Evolutionary conservation across 2,888 invertebrate genomes (phyloP).

Genomic region (Drosophila paracracens): DNA sequence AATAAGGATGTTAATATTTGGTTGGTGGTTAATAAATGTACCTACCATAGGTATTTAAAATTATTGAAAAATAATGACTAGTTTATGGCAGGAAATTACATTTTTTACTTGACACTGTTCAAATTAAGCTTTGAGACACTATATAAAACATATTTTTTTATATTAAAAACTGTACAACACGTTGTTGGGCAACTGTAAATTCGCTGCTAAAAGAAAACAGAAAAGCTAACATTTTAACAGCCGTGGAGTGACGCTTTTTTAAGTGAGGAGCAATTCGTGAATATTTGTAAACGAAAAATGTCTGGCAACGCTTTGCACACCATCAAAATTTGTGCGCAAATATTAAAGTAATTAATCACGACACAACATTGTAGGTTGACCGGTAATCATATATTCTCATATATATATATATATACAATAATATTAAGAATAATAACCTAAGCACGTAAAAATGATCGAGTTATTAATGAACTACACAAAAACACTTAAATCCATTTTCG

Average conservation of each 20-base stretch:
- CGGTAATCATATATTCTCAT: neutral
- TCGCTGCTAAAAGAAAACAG: neutral
- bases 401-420: neutral
- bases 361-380: neutral
- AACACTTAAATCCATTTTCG: neutral
- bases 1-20: no score
- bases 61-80: no score
- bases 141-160: constrained; percentile 16
- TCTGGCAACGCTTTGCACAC: constrained; percentile 33
- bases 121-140: no score
- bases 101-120: no score
- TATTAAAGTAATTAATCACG: neutral
- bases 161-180: constrained; percentile 18
- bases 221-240: constrained; percentile 12
- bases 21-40: no score
- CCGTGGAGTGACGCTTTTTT: constrained; percentile 13
- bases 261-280: constrained; percentile 43
- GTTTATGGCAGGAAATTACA: no score
- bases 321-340: neutral
- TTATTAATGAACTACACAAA: neutral
- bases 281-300: constrained; percentile 14
- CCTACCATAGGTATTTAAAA: no score
- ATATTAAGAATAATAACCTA: neutral
- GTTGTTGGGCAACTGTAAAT: constrained; percentile 8
- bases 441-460: neutral